These are phyloP conservation scores for Drosophila antonietae DNA, from an alignment of 2,888 invertebrate genomes.

Conservation along the genomic window DNA sequence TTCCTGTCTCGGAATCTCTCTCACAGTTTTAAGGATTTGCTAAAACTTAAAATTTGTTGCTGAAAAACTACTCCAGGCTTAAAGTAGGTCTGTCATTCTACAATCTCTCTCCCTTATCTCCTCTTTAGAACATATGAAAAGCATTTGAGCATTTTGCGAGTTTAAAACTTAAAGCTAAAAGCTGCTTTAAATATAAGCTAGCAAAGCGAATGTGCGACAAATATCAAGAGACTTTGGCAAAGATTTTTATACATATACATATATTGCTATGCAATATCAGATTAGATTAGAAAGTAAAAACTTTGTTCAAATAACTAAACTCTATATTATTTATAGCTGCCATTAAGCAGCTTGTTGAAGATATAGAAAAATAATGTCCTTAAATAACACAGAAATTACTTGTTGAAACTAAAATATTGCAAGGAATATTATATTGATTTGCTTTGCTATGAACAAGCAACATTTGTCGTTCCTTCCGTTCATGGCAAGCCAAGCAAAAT, in stretches of 20 bases:
- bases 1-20: background rate
- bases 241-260: background rate
- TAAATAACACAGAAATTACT: background rate
- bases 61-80: background rate
- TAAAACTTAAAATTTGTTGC: background rate
- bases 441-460: too few species aligned
- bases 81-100: too few species aligned
- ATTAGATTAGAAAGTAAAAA: background rate
- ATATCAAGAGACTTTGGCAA: background rate
- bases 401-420: background rate
- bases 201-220: background rate
- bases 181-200: constrained; percentile 1
- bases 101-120: background rate
- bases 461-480: too few species aligned
- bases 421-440: background rate
- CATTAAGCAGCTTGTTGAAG: too few species aligned
- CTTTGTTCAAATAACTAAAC: too few species aligned
- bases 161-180: constrained; percentile 1
- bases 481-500: too few species aligned
- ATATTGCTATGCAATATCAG: background rate
- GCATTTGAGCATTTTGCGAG: background rate
- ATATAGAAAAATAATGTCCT: too few species aligned
- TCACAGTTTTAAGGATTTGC: background rate
- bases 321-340: too few species aligned
- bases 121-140: background rate